Evolutionary conservation across 2,113 vertebrate genomes (phyloP).

Genomic region (Ailurus styani): DNA sequence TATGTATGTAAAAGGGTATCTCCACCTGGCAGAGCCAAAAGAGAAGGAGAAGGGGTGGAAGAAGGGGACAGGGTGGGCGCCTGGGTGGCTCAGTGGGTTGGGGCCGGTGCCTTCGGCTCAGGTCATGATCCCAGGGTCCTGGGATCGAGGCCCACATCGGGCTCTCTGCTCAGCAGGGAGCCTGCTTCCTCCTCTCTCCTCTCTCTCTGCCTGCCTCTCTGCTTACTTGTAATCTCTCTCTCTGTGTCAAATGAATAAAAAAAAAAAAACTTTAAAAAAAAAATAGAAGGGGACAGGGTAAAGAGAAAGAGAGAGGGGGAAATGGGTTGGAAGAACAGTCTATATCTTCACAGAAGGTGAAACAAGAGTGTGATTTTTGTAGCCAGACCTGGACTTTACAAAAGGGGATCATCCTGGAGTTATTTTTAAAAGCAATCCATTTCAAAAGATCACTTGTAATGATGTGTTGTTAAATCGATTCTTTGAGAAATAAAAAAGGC

Average conservation of each 20-base stretch:
- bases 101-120: too few species aligned
- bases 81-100: too few species aligned
- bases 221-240: too few species aligned
- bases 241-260: too few species aligned
- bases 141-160: too few species aligned
- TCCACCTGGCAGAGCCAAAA: neutral
- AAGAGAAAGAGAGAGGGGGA: neutral
- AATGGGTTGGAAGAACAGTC: neutral
- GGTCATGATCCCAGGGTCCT: too few species aligned
- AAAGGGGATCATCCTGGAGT: neutral
- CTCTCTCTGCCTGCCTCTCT: too few species aligned
- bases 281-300: too few species aligned
- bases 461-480: neutral
- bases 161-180: too few species aligned
- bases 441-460: neutral
- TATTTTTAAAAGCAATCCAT: neutral
- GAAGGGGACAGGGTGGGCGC: neutral
- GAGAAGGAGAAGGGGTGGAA: accelerated
- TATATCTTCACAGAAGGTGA: neutral
- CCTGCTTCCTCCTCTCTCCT: too few species aligned
- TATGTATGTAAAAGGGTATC: neutral
- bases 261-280: too few species aligned
- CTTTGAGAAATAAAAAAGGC: neutral
- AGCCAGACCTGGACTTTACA: neutral
- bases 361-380: neutral